Evolutionary conservation across 2,888 invertebrate genomes (phyloP), one percentile per base, ranked within the genome.

Genomic region (Eustalomyia histrio): DNA sequence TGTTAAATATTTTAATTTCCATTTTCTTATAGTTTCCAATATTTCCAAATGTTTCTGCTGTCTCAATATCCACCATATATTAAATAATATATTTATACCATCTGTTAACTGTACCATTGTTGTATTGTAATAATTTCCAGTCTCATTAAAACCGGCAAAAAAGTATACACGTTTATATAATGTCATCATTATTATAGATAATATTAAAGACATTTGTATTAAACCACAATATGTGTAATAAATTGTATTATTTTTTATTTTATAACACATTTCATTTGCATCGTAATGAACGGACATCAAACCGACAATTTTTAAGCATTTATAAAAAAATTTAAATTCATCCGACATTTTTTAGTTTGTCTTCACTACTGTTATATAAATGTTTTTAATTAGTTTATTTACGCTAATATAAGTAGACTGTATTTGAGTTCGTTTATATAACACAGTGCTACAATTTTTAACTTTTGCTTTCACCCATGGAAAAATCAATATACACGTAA

Each of bases 71-170:
- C 57, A 47, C 68, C 68, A 68, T 12, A 6, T 2, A 21, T 29
- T 57, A n/a, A 68, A 47, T n/a, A 85, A 8, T 1, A 87, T 79
- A 9, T 85, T 84, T 43, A 81, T 80, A 1, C 68, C 17, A 21
- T 84, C 39, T 0, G 85, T 84, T 2, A 83, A n/a, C 12, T 85
- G 76, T 21, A 87, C 65, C 0, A 86, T 83, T 0, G 86, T 71
- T 6, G 83, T 80, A 10, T 87, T 86, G 9, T 83, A 87, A 65
- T 85, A 84, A 57, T 86, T 85, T 21, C 85, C 86, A 12, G 86
- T 85, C 1, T 52, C 64, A n/a, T 83, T 84, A 35, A 83, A 74
- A 1, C 85, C 84, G 1, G 29, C 18, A 0, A 65, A 55, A 17
- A 86, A 86, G 17, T 75, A 79, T 6, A 65, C 5, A 0, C 75